These are phyloP conservation scores for Nibea albiflora DNA, from an alignment of 2,113 vertebrate genomes.

Conservation along the genomic window DNA sequence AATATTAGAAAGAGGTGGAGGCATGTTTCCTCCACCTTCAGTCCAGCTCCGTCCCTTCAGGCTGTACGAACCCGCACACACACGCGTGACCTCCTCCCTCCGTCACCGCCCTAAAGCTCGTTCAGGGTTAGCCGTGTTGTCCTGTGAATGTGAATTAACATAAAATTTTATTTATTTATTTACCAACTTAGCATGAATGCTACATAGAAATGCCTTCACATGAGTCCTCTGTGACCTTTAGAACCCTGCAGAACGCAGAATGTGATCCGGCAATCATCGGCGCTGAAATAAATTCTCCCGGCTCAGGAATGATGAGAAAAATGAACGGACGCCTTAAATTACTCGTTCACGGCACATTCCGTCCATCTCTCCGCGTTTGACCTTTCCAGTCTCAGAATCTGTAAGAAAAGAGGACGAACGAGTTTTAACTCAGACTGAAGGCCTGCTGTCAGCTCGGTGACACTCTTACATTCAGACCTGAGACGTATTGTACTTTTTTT, in stretches of 20 bases:
- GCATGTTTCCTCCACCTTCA: background rate
- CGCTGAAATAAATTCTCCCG: background rate
- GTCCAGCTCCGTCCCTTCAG: background rate
- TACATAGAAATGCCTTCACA: background rate
- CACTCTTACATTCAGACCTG: background rate
- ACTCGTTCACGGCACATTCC: background rate
- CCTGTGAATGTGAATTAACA: background rate
- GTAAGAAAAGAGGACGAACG: background rate
- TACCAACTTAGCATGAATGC: background rate
- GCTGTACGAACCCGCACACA: background rate
- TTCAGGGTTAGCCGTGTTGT: slow-evolving; percentile 3
- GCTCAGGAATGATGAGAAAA: background rate
- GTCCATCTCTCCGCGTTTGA: slow-evolving; percentile 1
- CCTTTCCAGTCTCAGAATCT: slow-evolving; percentile 9
- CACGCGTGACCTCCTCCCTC: background rate
- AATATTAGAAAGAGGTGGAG: background rate
- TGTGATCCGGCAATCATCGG: background rate
- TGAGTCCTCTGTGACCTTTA: background rate
- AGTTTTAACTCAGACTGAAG: slow-evolving; percentile 26
- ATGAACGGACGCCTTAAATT: slow-evolving; percentile 11
- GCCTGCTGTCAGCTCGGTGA: background rate
- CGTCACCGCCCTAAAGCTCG: background rate
- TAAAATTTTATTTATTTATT: background rate
- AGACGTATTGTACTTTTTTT: background rate
- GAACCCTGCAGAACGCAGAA: slow-evolving; percentile 2